Base-by-base conservation (phyloP, 2,113 vertebrate species). In the Malurus cyaneus region DNA sequence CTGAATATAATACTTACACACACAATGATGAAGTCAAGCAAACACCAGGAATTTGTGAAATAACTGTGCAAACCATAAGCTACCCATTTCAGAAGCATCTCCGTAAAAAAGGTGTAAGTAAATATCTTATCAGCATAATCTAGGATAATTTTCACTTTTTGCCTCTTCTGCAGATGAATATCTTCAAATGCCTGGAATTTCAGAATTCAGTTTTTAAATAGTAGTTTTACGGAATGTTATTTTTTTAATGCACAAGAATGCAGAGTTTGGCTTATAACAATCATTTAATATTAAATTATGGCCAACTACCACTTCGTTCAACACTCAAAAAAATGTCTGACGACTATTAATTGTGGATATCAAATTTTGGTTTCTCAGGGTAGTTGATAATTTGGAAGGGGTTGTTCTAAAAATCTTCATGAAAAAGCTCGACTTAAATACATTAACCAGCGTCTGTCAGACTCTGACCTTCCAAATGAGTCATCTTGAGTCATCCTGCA, bases 21-120 rank as follows among this genome's bases (percentile, higher is more conserved):
- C 31, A 99, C 99, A 85, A 99, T 99, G 96, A 99, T 66, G 97
- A 99, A 99, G 97, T 99, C 99, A 2, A 99, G 98, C 98, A 98
- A 99, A 96, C 99, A 99, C 99, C 99, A 99, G 95, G 98, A 98
- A 95, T 98, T 99, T 89, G 99, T 99, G 97, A 99, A 99, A 96
- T 99, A 99, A 83, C 98, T 98, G 95, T 96, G 97, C 92, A 99
- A 99, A 90, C 99, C 99, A 56, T 99, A 99, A 53, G 99, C 99
- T 28, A 99, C 97, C 99, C 99, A 99, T 92, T 99, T 99, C 47
- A 99, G 98, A 85, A 98, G 34, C 99, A 99, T 99, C 97, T 99
- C 99, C 94, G 98, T 94, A 53, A 99, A 98, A 96, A 99, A 99
- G 95, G 99, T 98, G 88, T 98, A 99, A 72, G 99, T 99, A 97